A percentile compares a stretch with the other conserved stretches of the same genome.
These are phyloP conservation scores for Labia minor DNA, from an alignment of 2,888 invertebrate species.

Conservation along the genomic window DNA sequence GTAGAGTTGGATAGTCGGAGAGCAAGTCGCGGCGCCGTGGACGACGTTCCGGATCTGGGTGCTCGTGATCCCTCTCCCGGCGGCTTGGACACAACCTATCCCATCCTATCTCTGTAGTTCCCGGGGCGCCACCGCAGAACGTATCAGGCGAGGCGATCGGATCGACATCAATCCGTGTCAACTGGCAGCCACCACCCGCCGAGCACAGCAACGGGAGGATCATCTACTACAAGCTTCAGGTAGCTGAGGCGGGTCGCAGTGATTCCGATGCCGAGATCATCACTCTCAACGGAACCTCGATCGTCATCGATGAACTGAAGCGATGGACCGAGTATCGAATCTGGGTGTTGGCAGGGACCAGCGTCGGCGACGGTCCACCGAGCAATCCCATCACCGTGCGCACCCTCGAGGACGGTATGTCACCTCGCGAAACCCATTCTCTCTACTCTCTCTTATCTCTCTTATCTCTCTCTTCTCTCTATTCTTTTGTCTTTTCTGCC, in stretches of 20 bases:
- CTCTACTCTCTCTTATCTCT: slow-evolving; percentile 30
- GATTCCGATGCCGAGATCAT: slow-evolving; percentile 75
- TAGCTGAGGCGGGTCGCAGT: slow-evolving; percentile 72
- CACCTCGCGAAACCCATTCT: slow-evolving; percentile 23
- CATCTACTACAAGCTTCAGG: slow-evolving; percentile 88
- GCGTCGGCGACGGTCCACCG: slow-evolving; percentile 89
- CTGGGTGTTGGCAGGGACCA: slow-evolving; percentile 92
- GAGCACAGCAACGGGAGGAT: slow-evolving; percentile 87
- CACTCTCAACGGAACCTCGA: slow-evolving; percentile 66
- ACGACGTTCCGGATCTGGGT: not conserved
- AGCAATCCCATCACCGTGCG: slow-evolving; percentile 84
- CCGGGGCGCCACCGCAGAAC: slow-evolving; percentile 92
- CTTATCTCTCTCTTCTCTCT: slow-evolving; percentile 32
- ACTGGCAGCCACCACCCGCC: slow-evolving; percentile 86
- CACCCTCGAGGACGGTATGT: slow-evolving; percentile 99
- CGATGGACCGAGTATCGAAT: slow-evolving; percentile 95
- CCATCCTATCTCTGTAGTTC: slow-evolving; percentile 51
- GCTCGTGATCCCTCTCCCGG: slow-evolving; percentile 17
- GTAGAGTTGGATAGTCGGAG: not conserved
- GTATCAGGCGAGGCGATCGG: slow-evolving; percentile 79
- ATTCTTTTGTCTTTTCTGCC: slow-evolving; percentile 30
- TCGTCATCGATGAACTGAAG: slow-evolving; percentile 78
- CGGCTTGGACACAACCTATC: slow-evolving; percentile 16
- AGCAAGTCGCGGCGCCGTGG: not conserved
- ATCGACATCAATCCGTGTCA: slow-evolving; percentile 78